phyloP scores from a whole-genome alignment of 2,888 invertebrate species.

The Morpho achilles region DNA sequence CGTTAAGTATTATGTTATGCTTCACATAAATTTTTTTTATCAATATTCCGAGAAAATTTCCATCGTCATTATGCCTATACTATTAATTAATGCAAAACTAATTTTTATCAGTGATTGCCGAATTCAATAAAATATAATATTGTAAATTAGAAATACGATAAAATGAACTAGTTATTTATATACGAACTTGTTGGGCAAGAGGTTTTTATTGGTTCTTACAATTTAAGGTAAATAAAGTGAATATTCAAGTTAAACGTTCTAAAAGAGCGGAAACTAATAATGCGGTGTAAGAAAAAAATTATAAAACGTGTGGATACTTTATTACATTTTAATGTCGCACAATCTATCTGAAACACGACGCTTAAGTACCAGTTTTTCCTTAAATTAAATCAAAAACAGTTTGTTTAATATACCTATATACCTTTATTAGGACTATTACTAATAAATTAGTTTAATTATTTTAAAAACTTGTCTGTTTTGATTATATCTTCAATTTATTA shows the following conservation, averaged over 20 bases:
- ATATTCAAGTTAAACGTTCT: constrained; percentile 5
- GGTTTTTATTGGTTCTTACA: constrained; percentile 5
- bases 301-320: constrained; percentile 2
- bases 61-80: no score
- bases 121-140: not conserved
- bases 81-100: not conserved
- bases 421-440: no score
- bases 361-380: not conserved
- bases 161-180: constrained; percentile 2
- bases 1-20: constrained; percentile 14
- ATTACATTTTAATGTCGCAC: constrained; percentile 1
- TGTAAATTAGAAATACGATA: constrained; percentile 2
- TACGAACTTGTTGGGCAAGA: not conserved
- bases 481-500: no score
- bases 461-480: no score
- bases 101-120: not conserved
- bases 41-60: no score
- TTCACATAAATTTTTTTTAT: constrained; percentile 8
- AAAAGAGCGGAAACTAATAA: constrained; percentile 2
- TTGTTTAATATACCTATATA: not conserved
- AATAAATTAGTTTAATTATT: no score
- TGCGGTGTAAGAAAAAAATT: not conserved
- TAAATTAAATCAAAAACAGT: not conserved
- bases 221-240: constrained; percentile 2
- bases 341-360: not conserved